Percentiles rank a stretch among this genome's conserved stretches.
Evolutionary conservation across 1,140 invertebrate genomes (phyloP).

Genomic region (Orius insidiosus): DNA sequence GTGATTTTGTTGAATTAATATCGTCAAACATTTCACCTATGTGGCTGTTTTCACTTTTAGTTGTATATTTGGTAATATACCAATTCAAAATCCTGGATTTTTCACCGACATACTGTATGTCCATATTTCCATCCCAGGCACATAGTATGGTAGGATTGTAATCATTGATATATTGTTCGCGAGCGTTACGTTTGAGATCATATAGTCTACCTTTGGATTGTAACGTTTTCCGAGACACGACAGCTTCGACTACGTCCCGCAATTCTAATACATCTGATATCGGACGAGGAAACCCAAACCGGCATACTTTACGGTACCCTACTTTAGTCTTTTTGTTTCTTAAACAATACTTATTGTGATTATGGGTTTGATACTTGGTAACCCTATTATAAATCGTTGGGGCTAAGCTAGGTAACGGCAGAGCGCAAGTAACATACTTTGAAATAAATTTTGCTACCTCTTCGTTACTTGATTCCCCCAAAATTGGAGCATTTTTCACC

Average conservation of each 20-base stretch:
- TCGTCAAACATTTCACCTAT: slow-evolving; percentile 15
- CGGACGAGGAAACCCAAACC: slow-evolving; percentile 21
- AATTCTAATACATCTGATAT: slow-evolving; percentile 19
- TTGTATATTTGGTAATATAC: slow-evolving; percentile 20
- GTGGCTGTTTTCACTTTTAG: slow-evolving; percentile 19
- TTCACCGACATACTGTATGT: slow-evolving; percentile 20
- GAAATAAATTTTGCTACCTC: slow-evolving; percentile 24
- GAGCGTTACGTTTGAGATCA: slow-evolving; percentile 21
- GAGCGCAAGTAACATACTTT: slow-evolving; percentile 24
- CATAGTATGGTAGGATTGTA: slow-evolving; percentile 18
- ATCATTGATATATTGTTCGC: slow-evolving; percentile 19
- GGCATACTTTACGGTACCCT: slow-evolving; percentile 16
- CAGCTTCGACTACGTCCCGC: slow-evolving; percentile 18
- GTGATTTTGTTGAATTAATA: slow-evolving; percentile 17
- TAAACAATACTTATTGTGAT: slow-evolving; percentile 20
- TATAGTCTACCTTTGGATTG: slow-evolving; percentile 21
- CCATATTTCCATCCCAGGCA: slow-evolving; percentile 21
- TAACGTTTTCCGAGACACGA: slow-evolving; percentile 20
- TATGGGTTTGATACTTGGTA: slow-evolving; percentile 19
- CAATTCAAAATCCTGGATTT: slow-evolving; percentile 14
- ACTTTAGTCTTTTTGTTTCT: slow-evolving; percentile 20
- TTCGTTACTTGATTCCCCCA: slow-evolving; percentile 8
- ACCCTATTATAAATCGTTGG: slow-evolving; percentile 19
- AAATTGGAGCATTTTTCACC: slow-evolving; percentile 18
- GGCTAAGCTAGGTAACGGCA: slow-evolving; percentile 15